phyloP scores from a whole-genome alignment of 2,113 vertebrate species.

The Silurus meridionalis region DNA sequence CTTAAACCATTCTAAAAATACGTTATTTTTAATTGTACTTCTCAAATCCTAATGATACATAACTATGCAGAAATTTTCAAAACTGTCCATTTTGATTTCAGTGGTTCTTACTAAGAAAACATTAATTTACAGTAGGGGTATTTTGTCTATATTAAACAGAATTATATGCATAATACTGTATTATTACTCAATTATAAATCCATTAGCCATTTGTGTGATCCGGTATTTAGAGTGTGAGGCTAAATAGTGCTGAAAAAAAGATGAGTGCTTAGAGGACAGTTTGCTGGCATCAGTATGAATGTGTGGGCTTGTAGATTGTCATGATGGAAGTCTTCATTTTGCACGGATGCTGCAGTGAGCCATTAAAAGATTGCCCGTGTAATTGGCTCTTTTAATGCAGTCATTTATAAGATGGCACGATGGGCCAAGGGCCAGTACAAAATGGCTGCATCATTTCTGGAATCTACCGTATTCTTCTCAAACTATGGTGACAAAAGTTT shows the following conservation, averaged over 20 bases:
- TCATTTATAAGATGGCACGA: constrained; percentile 63
- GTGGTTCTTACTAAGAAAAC: constrained; percentile 27
- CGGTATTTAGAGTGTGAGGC: constrained; percentile 40
- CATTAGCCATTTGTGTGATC: constrained; percentile 53
- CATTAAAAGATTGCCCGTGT: constrained; percentile 64
- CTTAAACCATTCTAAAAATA: background rate
- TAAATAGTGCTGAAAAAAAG: constrained; percentile 48
- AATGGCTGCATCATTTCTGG: constrained; percentile 38
- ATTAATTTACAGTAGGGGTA: constrained; percentile 26
- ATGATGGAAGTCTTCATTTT: constrained; percentile 57
- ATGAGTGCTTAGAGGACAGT: constrained; percentile 53
- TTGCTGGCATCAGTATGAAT: constrained; percentile 56
- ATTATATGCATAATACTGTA: constrained; percentile 47
- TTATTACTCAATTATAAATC: constrained; percentile 52
- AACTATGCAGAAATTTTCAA: constrained; percentile 47
- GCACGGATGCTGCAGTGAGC: constrained; percentile 58
- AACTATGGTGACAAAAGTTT: constrained; percentile 36
- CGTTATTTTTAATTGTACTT: background rate
- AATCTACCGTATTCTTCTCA: constrained; percentile 1
- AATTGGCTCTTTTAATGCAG: constrained; percentile 66
- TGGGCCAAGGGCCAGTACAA: constrained; percentile 59
- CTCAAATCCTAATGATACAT: background rate
- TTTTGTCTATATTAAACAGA: constrained; percentile 46
- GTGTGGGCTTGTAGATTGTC: constrained; percentile 55
- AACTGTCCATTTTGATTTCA: constrained; percentile 19